Evolutionary conservation across 2,113 vertebrate species (phyloP).

Genomic region (Meriones unguiculatus): DNA sequence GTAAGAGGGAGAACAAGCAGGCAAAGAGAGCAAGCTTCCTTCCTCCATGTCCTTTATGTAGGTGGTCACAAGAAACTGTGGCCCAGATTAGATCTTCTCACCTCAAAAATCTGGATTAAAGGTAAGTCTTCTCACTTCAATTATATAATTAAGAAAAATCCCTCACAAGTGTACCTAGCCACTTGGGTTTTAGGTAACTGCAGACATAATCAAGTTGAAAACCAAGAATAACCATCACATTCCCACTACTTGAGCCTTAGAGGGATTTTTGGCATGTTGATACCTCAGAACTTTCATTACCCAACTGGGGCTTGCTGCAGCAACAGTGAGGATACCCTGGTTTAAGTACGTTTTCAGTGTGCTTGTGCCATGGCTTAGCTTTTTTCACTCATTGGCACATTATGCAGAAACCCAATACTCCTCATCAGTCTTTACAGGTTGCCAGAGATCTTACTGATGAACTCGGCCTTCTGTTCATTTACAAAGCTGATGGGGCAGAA

Average conservation of each 20-base stretch:
- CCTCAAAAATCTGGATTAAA: neutral
- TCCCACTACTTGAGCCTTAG: conserved; percentile 92
- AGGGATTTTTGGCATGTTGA: conserved; percentile 89
- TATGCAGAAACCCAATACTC: conserved; percentile 93
- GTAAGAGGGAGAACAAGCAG: neutral
- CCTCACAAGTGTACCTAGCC: neutral
- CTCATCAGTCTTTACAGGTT: conserved; percentile 96
- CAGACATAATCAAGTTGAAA: neutral
- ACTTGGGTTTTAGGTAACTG: neutral
- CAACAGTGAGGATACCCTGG: conserved; percentile 95
- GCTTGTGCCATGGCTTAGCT: conserved; percentile 94
- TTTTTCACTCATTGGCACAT: conserved; percentile 97
- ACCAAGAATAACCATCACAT: conserved; percentile 60
- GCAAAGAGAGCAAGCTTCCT: no score
- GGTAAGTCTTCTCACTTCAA: neutral
- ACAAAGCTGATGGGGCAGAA: neutral
- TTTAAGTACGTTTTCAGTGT: conserved; percentile 91
- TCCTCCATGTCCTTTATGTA: neutral
- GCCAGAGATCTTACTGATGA: conserved; percentile 97
- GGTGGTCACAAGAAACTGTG: neutral
- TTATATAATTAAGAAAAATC: neutral
- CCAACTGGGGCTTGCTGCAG: conserved; percentile 94
- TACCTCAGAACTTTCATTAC: conserved; percentile 87
- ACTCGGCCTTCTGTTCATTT: conserved; percentile 82
- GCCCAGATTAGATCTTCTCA: neutral